Conservation (phyloP, 2,888 invertebrate genomes). For the Cosmia pyralina region DNA sequence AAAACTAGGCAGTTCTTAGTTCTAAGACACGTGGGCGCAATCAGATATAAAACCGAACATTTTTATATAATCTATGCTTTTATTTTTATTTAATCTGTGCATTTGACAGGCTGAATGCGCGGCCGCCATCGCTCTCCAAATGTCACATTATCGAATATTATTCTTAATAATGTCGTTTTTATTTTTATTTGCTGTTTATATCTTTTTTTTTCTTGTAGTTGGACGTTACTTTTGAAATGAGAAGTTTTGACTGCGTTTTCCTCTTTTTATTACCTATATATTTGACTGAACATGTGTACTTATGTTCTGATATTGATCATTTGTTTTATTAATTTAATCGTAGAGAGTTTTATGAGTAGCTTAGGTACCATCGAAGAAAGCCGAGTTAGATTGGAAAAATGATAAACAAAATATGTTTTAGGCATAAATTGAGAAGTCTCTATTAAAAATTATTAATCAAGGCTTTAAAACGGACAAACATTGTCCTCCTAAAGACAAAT, state of each 20-base stretch:
- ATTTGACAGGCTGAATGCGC: conserved; percentile 65
- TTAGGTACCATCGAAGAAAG: background rate
- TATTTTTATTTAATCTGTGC: conserved; percentile 63
- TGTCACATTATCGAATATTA: conserved; percentile 62
- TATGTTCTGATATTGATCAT: conserved; percentile 11
- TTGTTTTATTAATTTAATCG: conserved; percentile 10
- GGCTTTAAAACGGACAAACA: background rate
- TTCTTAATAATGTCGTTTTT: conserved; percentile 50
- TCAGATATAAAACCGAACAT: conserved; percentile 37
- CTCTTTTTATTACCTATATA: conserved; percentile 42
- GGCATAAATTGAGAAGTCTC: background rate
- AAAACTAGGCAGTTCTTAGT: conserved; percentile 46
- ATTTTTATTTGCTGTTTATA: conserved; percentile 58
- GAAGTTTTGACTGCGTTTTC: conserved; percentile 59
- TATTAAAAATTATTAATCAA: background rate
- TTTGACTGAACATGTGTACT: conserved; percentile 33
- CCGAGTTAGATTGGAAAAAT: background rate
- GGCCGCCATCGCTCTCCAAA: conserved; percentile 58
- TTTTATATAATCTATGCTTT: conserved; percentile 54
- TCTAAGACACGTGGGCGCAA: conserved; percentile 54
- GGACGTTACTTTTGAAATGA: conserved; percentile 40
- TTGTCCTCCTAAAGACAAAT: background rate
- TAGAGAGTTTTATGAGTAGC: conserved; percentile 3
- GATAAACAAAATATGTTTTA: background rate
- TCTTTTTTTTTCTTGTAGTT: conserved; percentile 43